Evolutionary conservation across 2,113 vertebrate species (phyloP), one percentile per base, ranked within the genome.

Genomic region (Pelecanoides urinatrix): DNA sequence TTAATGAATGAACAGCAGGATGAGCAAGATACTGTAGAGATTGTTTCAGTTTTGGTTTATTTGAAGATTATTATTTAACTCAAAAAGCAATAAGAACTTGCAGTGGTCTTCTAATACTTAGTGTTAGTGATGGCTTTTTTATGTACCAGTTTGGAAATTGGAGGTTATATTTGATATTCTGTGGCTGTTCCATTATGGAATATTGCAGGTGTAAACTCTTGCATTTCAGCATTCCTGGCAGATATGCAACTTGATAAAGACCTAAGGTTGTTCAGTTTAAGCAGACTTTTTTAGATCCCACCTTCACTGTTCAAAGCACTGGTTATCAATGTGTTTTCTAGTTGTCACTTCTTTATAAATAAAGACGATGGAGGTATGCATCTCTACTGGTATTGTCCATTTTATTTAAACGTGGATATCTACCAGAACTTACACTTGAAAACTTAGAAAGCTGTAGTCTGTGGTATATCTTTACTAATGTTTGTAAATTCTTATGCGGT

Each of bases 331-430:
- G 97, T 98, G 96, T 98, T 98, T 98, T 98, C 96, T 98, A 98
- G 98, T 98, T 98, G 97, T 98, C 96, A 97, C 94, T 97, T 97
- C 96, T 98, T 98, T 98, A 95, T 98, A 98, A 98, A 98, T 98
- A 98, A 98, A 98, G 94, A 95, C 2, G 3, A 95, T 70, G 80
- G 97, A 94, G 66, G 93, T 94, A 90, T 91, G 66, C 90, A 96
- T 96, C 91, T 86, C 84, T 44, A 10, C 94, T 97, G 86, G 58
- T 90, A 91, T 96, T 83, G 86, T 96, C 81, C 21, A 94, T 97
- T 97, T 96, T 94, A 95, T 96, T 96, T 74, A 92, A 79, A 82
- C 16, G 34, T 76, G 76, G 47, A 26, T 94, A 42, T 66, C 55
- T 89, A 72, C 77, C 44, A 85, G 77, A 82, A 76, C 15, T 45